Evolutionary conservation across 2,888 invertebrate genomes (phyloP), one percentile per base, ranked within the genome.

Genomic region (Ethmia dodecea): DNA sequence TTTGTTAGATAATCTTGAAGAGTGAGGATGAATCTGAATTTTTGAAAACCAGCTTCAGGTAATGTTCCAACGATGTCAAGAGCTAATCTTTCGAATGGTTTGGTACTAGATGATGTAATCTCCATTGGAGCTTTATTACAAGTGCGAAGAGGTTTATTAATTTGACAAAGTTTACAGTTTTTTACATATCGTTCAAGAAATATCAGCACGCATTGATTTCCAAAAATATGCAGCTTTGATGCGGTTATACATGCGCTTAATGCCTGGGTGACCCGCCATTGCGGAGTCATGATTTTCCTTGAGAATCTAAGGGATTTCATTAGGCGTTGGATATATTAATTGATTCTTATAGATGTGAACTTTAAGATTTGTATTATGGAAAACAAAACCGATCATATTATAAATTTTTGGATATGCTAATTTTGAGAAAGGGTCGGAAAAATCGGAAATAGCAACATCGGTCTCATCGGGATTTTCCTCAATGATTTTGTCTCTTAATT

Each of bases 1-100:
- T 60, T 59, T 1, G 56, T 54, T 10, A 55, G 31, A 29, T 49
- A 49, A 33, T 59, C 51, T 40, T 60, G 50, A 1, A 42, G 11
- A 5, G 44, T 49, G 0, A 49, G 32, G 3, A 52, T 43, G 12
- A 30, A 53, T 37, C 40, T 53, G 0, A 47, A 48, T 6, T 18
- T 18, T 6, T 18, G 18, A 6, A 18, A 6, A 1, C 31, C 28
- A 3, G 28, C 13, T 5, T 48, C 48, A 0, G 50, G 50, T 0
- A 49, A 27, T 1, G 50, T 51, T 6, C 53, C 54, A 1, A 54
- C 51, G 3, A 52, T 37, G 31, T 54, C 54, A 1, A 51, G 28
- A 11, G 39, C 10, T 3, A 52, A 11, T 36, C 42, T 27, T 22
- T 56, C 38, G 15, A 46, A 49, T 2, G 53, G 48, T 4, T 18